Evolutionary conservation across 1,140 invertebrate species (phyloP).

Genomic region (Brachionus sp.): DNA sequence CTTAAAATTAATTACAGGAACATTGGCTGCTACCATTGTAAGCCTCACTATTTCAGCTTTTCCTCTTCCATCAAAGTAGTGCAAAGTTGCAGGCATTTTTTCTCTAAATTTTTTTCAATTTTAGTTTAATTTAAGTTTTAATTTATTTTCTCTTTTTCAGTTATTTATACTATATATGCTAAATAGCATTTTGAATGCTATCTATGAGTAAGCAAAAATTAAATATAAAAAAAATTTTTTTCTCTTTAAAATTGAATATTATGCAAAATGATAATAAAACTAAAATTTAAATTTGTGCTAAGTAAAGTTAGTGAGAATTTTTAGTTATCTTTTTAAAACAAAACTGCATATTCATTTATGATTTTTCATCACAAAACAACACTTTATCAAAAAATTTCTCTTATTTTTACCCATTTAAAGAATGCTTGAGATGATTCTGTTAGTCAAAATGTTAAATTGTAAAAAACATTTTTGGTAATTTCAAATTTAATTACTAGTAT

Average conservation of each 20-base stretch:
- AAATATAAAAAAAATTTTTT: neutral
- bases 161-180: neutral
- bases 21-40: constrained; percentile 44
- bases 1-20: constrained; percentile 43
- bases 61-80: constrained; percentile 47
- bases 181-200: neutral
- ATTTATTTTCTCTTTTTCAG: neutral
- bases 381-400: no score
- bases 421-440: no score
- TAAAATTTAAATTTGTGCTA: no score
- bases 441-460: no score
- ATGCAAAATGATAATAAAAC: neutral
- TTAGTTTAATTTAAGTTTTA: neutral
- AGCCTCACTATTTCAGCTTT: constrained; percentile 47
- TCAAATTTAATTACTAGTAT: no score
- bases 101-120: neutral
- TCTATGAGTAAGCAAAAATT: neutral
- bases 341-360: no score
- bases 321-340: no score
- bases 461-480: no score
- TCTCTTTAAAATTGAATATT: neutral
- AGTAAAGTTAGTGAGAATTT: no score
- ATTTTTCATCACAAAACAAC: no score
- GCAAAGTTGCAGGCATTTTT: constrained; percentile 34
- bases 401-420: neutral